Conservation (phyloP, 2,888 invertebrate species). For the Zelleria hepariella region DNA sequence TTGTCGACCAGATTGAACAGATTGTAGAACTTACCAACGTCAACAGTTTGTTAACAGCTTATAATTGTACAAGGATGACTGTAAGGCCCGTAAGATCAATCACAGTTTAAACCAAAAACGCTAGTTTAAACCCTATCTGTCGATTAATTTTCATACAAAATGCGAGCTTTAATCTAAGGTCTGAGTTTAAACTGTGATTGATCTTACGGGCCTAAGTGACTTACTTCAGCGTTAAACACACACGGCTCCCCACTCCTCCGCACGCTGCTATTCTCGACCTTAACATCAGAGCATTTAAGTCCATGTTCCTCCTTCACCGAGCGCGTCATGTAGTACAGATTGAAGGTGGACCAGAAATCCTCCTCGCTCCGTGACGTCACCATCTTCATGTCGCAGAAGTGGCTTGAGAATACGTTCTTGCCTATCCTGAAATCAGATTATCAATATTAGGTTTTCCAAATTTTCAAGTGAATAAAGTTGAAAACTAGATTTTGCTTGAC, state of each 20-base stretch:
- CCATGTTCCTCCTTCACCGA: conserved; percentile 15
- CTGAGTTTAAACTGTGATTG: too few relatives aligned
- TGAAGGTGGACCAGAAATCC: conserved; percentile 52
- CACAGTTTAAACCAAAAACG: too few relatives aligned
- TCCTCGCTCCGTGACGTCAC: conserved; percentile 40
- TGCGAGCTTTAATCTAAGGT: too few relatives aligned
- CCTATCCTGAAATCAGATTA: conserved; percentile 24
- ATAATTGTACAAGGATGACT: too few relatives aligned
- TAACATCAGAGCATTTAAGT: conserved; percentile 16
- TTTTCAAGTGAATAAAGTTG: background rate
- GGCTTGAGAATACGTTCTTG: conserved; percentile 46
- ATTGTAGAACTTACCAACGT: too few relatives aligned
- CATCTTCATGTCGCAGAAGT: conserved; percentile 25
- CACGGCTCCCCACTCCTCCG: conserved; percentile 28
- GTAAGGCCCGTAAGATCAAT: too few relatives aligned
- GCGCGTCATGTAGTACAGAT: conserved; percentile 39
- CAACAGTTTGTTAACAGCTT: too few relatives aligned
- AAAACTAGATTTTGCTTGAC: background rate
- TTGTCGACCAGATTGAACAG: too few relatives aligned
- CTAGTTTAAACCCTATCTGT: too few relatives aligned
- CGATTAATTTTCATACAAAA: too few relatives aligned
- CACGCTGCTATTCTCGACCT: conserved; percentile 21
- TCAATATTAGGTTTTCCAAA: background rate
- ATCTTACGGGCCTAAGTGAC: too few relatives aligned
- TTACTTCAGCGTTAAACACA: conserved; percentile 51